phyloP scores from a whole-genome alignment of 2,888 invertebrate genomes.

The Tetrapedia diversipes region DNA sequence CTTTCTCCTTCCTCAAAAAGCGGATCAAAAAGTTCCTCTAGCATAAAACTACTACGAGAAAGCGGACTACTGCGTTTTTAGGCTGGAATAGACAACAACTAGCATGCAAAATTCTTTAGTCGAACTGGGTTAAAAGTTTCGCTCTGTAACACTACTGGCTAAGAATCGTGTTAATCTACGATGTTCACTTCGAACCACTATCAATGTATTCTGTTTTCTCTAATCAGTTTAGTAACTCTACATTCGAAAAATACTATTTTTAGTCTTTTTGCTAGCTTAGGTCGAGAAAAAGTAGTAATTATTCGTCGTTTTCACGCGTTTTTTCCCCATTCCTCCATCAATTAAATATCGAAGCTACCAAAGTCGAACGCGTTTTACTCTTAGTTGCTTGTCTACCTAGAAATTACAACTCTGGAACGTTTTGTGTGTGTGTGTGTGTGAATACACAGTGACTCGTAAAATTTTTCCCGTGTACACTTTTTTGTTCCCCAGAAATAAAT shows the following conservation, averaged over 20 bases:
- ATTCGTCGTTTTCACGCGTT: conserved; percentile 46
- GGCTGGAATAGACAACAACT: conserved; percentile 70
- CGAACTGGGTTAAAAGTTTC: conserved; percentile 53
- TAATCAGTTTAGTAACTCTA: conserved; percentile 61
- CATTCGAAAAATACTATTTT: conserved; percentile 77
- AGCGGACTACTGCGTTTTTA: conserved; percentile 68
- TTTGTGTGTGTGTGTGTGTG: not conserved
- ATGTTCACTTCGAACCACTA: conserved; percentile 65
- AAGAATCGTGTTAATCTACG: conserved; percentile 54
- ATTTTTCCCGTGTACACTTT: too few species aligned
- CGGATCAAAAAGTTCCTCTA: conserved; percentile 25
- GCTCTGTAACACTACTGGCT: conserved; percentile 48
- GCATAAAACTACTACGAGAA: conserved; percentile 59
- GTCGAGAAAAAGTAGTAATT: conserved; percentile 48
- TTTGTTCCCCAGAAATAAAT: too few species aligned
- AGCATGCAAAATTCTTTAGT: conserved; percentile 75
- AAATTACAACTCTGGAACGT: conserved; percentile 9
- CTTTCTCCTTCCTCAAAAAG: too few species aligned
- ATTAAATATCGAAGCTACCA: conserved; percentile 33
- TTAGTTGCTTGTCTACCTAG: conserved; percentile 10
- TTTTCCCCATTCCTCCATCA: not conserved
- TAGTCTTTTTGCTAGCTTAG: conserved; percentile 73
- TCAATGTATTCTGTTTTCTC: too few species aligned
- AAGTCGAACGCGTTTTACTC: conserved; percentile 38
- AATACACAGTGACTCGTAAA: too few species aligned